Conservation (phyloP, 2,113 vertebrate species). For the Plestiodon gilberti region DNA sequence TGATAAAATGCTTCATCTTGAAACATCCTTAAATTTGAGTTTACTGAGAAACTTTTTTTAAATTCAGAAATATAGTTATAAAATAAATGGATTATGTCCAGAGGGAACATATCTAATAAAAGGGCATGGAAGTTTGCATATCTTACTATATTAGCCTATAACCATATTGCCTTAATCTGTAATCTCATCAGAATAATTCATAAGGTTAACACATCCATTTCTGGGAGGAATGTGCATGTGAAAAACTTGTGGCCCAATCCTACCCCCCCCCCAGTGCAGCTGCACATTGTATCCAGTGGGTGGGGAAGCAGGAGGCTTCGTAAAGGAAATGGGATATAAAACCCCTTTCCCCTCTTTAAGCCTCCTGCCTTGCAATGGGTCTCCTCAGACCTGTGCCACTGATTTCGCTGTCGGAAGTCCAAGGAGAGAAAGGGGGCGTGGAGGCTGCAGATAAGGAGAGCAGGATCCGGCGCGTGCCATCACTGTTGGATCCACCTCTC, state of each 20-base stretch:
- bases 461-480: too few species aligned
- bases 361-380: neutral
- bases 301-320: too few species aligned
- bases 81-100: neutral
- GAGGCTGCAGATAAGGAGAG: neutral
- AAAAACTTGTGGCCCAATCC: neutral
- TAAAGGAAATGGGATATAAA: neutral
- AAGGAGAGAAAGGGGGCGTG: too few species aligned
- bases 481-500: too few species aligned
- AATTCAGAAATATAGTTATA: slow-evolving; percentile 14
- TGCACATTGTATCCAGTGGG: neutral
- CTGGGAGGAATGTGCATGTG: neutral
- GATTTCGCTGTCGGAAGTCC: too few species aligned
- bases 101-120: slow-evolving; percentile 21
- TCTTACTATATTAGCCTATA: slow-evolving; percentile 26
- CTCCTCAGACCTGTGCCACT: too few species aligned
- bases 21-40: slow-evolving; percentile 30
- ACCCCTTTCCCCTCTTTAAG: neutral
- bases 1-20: slow-evolving; percentile 18
- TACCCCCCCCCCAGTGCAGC: too few species aligned
- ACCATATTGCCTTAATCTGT: neutral
- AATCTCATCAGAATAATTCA: slow-evolving; percentile 28
- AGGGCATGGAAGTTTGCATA: neutral
- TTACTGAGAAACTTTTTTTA: slow-evolving; percentile 28
- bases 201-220: neutral